Conservation (phyloP, 2,113 vertebrate genomes). For the Prochilodus magdalenae region DNA sequence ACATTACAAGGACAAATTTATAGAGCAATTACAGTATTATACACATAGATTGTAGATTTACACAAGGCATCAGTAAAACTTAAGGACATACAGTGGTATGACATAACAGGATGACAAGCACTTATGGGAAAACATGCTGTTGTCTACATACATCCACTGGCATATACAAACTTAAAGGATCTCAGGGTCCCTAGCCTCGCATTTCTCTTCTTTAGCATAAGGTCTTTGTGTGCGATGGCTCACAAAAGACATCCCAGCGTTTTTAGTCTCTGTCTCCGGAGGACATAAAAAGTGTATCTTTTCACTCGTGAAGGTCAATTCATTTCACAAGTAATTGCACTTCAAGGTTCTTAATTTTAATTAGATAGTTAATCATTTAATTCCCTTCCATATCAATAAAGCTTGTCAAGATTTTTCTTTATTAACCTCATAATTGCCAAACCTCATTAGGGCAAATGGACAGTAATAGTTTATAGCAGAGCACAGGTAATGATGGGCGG, state of each 20-base stretch:
- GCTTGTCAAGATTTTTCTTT: constrained; percentile 69
- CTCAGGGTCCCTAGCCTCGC: background rate
- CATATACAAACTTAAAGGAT: background rate
- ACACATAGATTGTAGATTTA: background rate
- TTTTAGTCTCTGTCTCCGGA: constrained; percentile 26
- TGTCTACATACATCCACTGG: background rate
- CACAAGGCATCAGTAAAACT: background rate
- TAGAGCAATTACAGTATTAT: too few species aligned
- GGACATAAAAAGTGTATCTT: constrained; percentile 55
- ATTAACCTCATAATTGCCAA: constrained; percentile 69
- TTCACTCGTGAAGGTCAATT: constrained; percentile 69
- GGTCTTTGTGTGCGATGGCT: constrained; percentile 7
- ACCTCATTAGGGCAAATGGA: constrained; percentile 61
- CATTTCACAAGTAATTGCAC: constrained; percentile 67
- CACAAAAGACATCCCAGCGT: constrained; percentile 13
- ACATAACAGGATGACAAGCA: background rate
- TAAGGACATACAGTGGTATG: background rate
- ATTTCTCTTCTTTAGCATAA: background rate
- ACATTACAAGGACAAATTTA: too few species aligned
- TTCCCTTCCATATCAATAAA: constrained; percentile 70
- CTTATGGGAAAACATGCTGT: background rate
- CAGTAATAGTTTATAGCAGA: constrained; percentile 54
- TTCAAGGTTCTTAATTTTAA: constrained; percentile 74
- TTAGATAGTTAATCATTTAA: constrained; percentile 76
- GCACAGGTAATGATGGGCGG: constrained; percentile 55